Base-by-base conservation (phyloP, 2,888 invertebrate genomes). In the Ceriagrion tenellum region DNA sequence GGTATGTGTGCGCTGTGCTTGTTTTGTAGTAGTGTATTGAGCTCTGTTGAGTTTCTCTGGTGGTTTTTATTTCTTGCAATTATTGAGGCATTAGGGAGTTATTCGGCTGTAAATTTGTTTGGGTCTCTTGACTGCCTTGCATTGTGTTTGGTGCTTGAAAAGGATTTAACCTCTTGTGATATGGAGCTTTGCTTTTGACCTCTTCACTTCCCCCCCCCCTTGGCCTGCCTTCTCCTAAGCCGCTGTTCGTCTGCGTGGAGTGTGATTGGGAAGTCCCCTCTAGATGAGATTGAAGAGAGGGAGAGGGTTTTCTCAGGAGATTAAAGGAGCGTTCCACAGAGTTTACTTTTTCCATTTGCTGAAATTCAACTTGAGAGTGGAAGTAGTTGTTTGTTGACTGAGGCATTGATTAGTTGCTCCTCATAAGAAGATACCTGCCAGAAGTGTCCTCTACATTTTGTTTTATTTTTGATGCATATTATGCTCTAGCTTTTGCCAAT, bases 1-100 rank as follows among this genome's bases (percentile, higher is more conserved):
- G 23, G 35, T 35, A 13, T 81, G 81, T 81, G 16, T 81, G 35
- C 26, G 26, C n/a, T 81, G 30, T 81, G 35, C 30, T 81, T 35
- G 81, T 69, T 47, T 4, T 81, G 81, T 81, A 35, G 35, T 8
- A 8, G 16, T 4, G 1, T 81, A 26, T 81, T 26, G 12, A 35
- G 26, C 69, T 69, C 26, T 47, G 26, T 69, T 12, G n/a, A 30
- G 47, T 8, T 26, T 74, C 26, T 40, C 47, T 93, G 26, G 35
- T 63, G 40, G 18, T 47, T n/a, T 74, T 26, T 47, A 55, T 74
- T 69, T 55, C 47, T 47, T 74, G 69, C 93, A 93, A 93, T 93
- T 93, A 93, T 91, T 93, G 93, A 69, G 93, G 93, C 23, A 93
- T 93, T 93, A 93, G 93, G 93, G 69, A 93, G 69, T 40, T 93